Base-by-base conservation (phyloP, 2,797 vertebrate species). In the Cossypha heuglini region DNA sequence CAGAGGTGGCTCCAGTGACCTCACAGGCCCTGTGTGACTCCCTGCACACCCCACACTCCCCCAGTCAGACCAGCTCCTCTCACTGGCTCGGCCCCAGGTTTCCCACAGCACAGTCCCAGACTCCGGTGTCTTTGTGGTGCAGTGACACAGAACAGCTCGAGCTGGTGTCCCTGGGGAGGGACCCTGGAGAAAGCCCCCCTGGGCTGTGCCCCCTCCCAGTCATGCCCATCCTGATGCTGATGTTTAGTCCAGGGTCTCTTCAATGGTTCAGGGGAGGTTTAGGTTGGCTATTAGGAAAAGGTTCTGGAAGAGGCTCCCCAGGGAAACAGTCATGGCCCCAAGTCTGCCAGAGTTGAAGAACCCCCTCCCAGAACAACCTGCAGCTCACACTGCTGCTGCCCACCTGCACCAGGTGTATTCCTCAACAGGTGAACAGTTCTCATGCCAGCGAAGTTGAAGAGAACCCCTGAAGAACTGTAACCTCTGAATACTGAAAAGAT, bases 81-180 rank as follows among this genome's bases (percentile, higher is more conserved):
- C 43, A 43, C 37, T 2, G 0, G 21, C 49, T 42, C 5, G 0
- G 42, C 37, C 66, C 15, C 37, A 10, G 13, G 19, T 9, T 54
- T 46, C 48, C 64, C 58, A n/a, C 2, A 71, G 42, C 49, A 57
- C 68, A 40, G 58, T 8, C 31, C 35, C 74, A 72, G 49, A 10
- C 31, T 45, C 37, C 5, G 1, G 43, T 1, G 63, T 58, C 75
- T 33, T 2, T n/a, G 43, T 43, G 37, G 22, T 43, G 22, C 84
- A 63, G 31, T 5, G 42, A 71, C 57, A 62, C 35, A 49, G 49
- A 78, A 13, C 42, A 55, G 17, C 64, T 55, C 3, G 0, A 48
- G 84, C 21, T 35, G 83, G 26, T n/a, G 74, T 12, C 31, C n/a
- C 35, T 42, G 42, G 37, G 40, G 35, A 62, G 31, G 21, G 21